These are phyloP conservation scores for Dipus sagitta DNA, from an alignment of 2,797 vertebrate species.

Conservation along the genomic window DNA sequence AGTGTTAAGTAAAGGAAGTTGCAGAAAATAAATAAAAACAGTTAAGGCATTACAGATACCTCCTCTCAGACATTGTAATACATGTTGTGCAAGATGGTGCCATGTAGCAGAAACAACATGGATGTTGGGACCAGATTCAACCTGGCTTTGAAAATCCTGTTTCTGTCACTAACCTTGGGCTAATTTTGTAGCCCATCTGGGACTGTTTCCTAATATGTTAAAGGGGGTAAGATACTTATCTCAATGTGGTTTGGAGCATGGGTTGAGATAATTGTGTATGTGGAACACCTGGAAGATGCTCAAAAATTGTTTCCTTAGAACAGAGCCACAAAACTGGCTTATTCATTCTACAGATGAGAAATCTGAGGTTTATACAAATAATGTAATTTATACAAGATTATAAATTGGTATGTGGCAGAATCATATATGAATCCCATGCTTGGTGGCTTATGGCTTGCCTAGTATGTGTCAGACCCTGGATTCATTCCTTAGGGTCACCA, in stretches of 20 bases:
- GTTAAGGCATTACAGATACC: background rate
- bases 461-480: background rate
- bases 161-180: constrained; percentile 22
- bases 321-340: background rate
- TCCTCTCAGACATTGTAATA: background rate
- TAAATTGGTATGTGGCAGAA: background rate
- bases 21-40: background rate
- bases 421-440: background rate
- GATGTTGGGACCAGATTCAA: constrained; percentile 4
- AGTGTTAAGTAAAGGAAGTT: background rate
- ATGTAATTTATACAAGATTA: background rate
- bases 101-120: background rate
- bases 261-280: constrained; percentile 30
- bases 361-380: background rate
- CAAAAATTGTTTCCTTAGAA: constrained; percentile 35
- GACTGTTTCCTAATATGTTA: constrained; percentile 44
- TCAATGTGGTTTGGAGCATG: constrained; percentile 24
- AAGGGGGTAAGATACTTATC: constrained; percentile 35
- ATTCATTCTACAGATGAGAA: constrained; percentile 12
- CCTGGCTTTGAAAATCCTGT: constrained; percentile 37
- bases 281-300: constrained; percentile 59
- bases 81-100: background rate
- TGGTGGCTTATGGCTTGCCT: background rate
- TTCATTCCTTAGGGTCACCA: background rate
- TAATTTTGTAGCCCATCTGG: constrained; percentile 50